These are phyloP conservation scores for Potamarius usumacintae DNA, from an alignment of 2,113 vertebrate genomes.

Conservation along the genomic window DNA sequence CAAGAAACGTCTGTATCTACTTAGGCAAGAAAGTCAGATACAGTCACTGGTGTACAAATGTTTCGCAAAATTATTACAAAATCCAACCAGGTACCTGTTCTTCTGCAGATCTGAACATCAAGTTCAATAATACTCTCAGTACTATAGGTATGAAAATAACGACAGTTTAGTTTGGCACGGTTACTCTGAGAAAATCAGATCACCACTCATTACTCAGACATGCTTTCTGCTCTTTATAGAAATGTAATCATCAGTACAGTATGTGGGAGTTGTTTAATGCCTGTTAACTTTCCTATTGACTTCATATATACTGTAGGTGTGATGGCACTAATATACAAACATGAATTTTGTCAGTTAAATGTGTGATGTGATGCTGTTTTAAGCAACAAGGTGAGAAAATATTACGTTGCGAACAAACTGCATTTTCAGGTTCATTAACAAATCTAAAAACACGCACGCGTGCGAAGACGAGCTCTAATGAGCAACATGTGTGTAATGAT, in stretches of 20 bases:
- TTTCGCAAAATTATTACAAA: background rate
- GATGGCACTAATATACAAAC: background rate
- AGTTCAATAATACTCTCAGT: background rate
- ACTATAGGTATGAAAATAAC: background rate
- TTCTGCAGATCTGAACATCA: background rate
- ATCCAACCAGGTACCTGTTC: background rate
- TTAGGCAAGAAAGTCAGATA: background rate
- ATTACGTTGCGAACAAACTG: background rate
- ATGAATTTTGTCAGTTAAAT: background rate
- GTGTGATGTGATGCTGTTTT: background rate
- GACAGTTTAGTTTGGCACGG: no score
- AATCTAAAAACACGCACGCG: background rate
- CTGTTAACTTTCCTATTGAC: no score
- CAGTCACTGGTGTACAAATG: background rate
- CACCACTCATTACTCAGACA: background rate
- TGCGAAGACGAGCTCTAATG: background rate
- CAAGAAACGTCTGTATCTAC: background rate
- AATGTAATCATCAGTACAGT: background rate
- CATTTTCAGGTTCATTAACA: slow-evolving; percentile 20
- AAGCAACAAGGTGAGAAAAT: background rate
- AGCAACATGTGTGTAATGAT: background rate
- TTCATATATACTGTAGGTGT: background rate
- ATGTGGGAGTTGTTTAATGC: background rate
- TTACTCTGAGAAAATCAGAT: background rate
- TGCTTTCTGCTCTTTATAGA: background rate